phyloP scores from a whole-genome alignment of 2,888 invertebrate species.

The Apodemia mormo region DNA sequence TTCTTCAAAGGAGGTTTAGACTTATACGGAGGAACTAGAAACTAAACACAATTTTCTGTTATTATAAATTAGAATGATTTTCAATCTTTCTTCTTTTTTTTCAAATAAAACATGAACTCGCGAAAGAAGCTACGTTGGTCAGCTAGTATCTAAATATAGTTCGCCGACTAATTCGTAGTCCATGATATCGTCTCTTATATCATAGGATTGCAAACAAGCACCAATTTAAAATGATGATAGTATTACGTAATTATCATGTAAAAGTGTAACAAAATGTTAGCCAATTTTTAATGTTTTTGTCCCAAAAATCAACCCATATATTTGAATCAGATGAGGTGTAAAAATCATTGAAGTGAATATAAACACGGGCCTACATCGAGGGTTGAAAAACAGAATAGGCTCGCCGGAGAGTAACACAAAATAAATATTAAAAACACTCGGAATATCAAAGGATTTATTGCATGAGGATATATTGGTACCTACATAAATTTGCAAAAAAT shows the following conservation, averaged over 20 bases:
- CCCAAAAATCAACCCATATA: neutral
- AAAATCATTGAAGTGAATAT: slow-evolving; percentile 3
- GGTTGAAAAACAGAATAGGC: neutral
- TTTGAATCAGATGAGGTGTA: slow-evolving; percentile 11
- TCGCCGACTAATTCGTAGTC: too few relatives aligned
- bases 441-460: slow-evolving; percentile 3
- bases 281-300: slow-evolving; percentile 8
- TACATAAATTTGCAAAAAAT: slow-evolving; percentile 4
- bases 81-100: too few relatives aligned
- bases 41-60: too few relatives aligned
- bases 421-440: slow-evolving; percentile 7
- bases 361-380: neutral
- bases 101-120: too few relatives aligned
- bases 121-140: too few relatives aligned
- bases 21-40: too few relatives aligned
- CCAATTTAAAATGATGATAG: too few relatives aligned
- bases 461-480: neutral
- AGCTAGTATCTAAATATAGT: too few relatives aligned
- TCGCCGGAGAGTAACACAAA: neutral
- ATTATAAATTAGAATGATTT: too few relatives aligned
- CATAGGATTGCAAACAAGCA: too few relatives aligned
- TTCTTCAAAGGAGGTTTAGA: too few relatives aligned
- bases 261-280: neutral
- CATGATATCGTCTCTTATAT: too few relatives aligned
- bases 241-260: neutral